A percentile compares a stretch with the other conserved stretches of the same genome.
These are phyloP conservation scores for Megaceryle maxima DNA, from an alignment of 2,113 vertebrate species.

Conservation along the genomic window DNA sequence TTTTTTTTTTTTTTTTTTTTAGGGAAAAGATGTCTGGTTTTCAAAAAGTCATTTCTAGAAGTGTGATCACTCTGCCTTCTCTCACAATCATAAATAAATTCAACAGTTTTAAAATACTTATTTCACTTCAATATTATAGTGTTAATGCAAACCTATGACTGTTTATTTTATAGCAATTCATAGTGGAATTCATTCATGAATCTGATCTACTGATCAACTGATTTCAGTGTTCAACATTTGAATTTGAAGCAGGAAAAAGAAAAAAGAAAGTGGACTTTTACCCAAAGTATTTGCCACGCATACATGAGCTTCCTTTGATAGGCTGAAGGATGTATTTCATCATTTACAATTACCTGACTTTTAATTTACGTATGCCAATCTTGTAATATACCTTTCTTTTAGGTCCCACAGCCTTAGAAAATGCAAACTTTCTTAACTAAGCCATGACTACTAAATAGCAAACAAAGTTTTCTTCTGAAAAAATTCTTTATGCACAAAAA, in stretches of 20 bases:
- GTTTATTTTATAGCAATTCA: neutral
- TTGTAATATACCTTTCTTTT: neutral
- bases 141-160: neutral
- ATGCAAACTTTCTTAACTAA: neutral
- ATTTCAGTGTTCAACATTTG: neutral
- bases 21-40: neutral
- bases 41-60: neutral
- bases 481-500: neutral
- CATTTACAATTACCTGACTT: neutral
- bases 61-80: neutral
- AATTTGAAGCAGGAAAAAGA: neutral
- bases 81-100: neutral
- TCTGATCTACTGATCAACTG: neutral
- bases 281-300: neutral
- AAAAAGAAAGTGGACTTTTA: neutral
- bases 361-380: neutral
- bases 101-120: neutral
- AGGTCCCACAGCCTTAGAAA: neutral
- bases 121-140: neutral
- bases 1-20: neutral
- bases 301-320: neutral
- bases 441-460: neutral
- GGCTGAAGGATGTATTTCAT: neutral
- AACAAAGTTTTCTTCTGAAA: neutral
- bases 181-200: neutral